These are phyloP conservation scores for Drosophila algonquin DNA, from an alignment of 2,888 invertebrate genomes.

Conservation along the genomic window DNA sequence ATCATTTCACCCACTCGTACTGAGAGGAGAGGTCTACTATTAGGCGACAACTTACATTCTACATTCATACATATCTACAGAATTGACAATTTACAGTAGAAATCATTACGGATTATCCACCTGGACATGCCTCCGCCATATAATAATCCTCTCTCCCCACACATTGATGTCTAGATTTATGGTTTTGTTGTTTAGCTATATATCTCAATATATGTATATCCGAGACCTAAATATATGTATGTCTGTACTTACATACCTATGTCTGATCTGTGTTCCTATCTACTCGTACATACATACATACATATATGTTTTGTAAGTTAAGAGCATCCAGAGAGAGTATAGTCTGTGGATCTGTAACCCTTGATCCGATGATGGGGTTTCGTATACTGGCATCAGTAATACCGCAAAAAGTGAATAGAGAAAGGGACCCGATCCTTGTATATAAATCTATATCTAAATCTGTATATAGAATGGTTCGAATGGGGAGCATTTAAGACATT, in stretches of 20 bases:
- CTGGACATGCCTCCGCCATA: neutral
- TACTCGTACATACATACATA: neutral
- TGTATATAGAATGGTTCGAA: constrained; percentile 12
- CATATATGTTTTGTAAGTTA: neutral
- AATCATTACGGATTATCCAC: neutral
- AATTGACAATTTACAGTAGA: neutral
- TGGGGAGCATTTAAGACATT: constrained; percentile 29
- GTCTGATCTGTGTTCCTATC: neutral
- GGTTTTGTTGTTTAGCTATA: constrained; percentile 4
- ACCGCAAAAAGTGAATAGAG: neutral
- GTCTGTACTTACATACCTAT: neutral
- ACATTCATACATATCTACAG: neutral
- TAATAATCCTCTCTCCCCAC: constrained; percentile 13
- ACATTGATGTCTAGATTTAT: constrained; percentile 44
- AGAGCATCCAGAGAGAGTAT: constrained; percentile 5
- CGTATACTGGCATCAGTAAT: neutral
- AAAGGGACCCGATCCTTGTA: neutral
- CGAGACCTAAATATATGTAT: neutral
- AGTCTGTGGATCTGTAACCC: neutral
- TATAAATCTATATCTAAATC: neutral
- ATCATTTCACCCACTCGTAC: constrained; percentile 22
- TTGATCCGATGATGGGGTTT: neutral
- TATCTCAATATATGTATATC: neutral
- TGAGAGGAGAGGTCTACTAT: constrained; percentile 15
- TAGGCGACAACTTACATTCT: neutral